Conservation (phyloP, 2,888 invertebrate genomes). For the Xylocampa areola region DNA sequence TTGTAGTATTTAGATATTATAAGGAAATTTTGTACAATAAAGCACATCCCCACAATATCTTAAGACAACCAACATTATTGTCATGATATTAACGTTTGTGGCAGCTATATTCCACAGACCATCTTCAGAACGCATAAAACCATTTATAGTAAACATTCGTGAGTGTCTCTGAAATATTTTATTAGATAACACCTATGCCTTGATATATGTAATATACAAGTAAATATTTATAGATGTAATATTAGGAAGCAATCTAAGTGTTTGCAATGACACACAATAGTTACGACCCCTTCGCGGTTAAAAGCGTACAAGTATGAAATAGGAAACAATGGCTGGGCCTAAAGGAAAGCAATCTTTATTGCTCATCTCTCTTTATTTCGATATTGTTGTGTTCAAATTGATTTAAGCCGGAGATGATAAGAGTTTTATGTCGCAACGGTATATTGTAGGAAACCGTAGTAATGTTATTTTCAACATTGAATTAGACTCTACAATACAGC, state of each 20-base stretch:
- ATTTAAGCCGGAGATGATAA: conserved; percentile 80
- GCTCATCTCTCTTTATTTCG: conserved; percentile 77
- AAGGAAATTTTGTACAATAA: no score
- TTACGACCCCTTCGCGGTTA: conserved; percentile 67
- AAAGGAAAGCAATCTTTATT: conserved; percentile 82
- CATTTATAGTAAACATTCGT: conserved; percentile 41
- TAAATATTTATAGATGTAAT: conserved; percentile 32
- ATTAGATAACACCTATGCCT: conserved; percentile 24
- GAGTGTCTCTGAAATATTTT: conserved; percentile 40
- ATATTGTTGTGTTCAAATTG: conserved; percentile 81
- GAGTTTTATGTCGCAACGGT: conserved; percentile 83
- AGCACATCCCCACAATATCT: no score
- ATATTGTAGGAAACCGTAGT: conserved; percentile 73
- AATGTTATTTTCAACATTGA: conserved; percentile 81
- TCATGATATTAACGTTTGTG: conserved; percentile 28
- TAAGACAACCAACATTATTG: conserved; percentile 10
- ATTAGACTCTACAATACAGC: conserved; percentile 69
- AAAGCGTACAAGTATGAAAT: conserved; percentile 69
- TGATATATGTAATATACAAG: conserved; percentile 25
- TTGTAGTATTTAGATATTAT: no score
- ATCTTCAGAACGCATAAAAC: conserved; percentile 41
- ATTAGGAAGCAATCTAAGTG: conserved; percentile 46
- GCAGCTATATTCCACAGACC: conserved; percentile 21
- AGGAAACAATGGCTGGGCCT: conserved; percentile 78
- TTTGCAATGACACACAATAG: conserved; percentile 38